These are phyloP conservation scores for Meandrina meandrites DNA, from an alignment of 92 coral and sea anemone genomes.

Conservation along the genomic window DNA sequence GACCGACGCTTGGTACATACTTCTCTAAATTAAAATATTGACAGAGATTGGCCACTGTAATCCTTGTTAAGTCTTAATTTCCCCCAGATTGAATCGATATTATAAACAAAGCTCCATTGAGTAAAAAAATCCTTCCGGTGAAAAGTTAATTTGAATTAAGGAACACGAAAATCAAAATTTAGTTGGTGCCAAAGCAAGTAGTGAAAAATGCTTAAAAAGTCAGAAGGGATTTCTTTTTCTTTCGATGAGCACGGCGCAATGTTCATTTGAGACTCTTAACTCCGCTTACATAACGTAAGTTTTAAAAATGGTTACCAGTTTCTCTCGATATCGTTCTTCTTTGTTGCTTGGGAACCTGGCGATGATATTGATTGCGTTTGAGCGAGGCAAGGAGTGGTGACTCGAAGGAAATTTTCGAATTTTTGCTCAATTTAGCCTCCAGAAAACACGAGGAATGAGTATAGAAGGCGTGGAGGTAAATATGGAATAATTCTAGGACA, in stretches of 20 bases:
- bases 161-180: background rate
- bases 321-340: background rate
- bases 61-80: background rate
- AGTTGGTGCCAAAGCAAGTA: too few relatives aligned
- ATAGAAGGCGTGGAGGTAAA: slow-evolving; percentile 24
- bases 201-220: too few relatives aligned
- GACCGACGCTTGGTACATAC: background rate
- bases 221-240: too few relatives aligned
- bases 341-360: slow-evolving; percentile 32
- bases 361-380: background rate
- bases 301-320: background rate
- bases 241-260: too few relatives aligned
- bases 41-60: background rate
- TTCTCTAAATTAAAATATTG: background rate
- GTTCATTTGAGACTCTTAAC: background rate
- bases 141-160: background rate
- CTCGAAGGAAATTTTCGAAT: background rate
- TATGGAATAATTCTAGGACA: too few relatives aligned
- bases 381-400: background rate
- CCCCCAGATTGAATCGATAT: background rate
- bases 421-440: background rate
- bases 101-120: background rate
- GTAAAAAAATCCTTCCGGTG: background rate
- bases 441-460: background rate
- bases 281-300: background rate